Evolutionary conservation across 2,113 vertebrate genomes (phyloP), one percentile per base, ranked within the genome.

Genomic region (Pelusios castaneus): DNA sequence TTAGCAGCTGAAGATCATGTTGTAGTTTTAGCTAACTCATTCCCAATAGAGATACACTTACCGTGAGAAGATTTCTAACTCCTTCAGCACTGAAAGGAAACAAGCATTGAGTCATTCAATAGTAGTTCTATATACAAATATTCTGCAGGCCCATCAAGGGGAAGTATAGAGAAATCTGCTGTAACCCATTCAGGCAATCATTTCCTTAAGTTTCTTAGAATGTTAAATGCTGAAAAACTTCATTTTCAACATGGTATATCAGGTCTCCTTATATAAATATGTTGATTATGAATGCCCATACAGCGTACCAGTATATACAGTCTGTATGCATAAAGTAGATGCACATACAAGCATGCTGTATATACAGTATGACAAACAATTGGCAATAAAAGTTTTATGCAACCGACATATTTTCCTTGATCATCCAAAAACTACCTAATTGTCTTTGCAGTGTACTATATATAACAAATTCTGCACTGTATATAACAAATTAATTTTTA

Each of bases 51-150:
- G 92, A 93, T 97, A 90, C 97, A 98, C 98, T 98, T 98, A 98
- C 98, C 97, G 91, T 98, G 97, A 98, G 98, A 96, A 98, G 98
- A 95, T 98, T 98, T 98, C 98, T 98, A 98, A 98, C 97, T 97
- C 98, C 98, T 98, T 98, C 97, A 97, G 98, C 98, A 98, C 98
- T 98, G 98, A 98, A 98, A 98, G 98, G 98, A 98, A 97, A 98
- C 97, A 98, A 98, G 98, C 98, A 98, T 97, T 91, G 98, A 98
- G 98, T 98, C 98, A 98, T 98, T 98, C 96, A 98, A 96, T 96
- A 96, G 97, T 96, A 97, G 94, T 97, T 97, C 97, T 95, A 97
- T 94, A 96, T 78, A 97, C 85, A 95, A 93, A 95, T 90, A 96
- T 76, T 95, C 94, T 97, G 96, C 92, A 31, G 97, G 94, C 95